These are phyloP conservation scores for Drosophila gunungcola DNA, from an alignment of 1,140 invertebrate species.

Conservation along the genomic window DNA sequence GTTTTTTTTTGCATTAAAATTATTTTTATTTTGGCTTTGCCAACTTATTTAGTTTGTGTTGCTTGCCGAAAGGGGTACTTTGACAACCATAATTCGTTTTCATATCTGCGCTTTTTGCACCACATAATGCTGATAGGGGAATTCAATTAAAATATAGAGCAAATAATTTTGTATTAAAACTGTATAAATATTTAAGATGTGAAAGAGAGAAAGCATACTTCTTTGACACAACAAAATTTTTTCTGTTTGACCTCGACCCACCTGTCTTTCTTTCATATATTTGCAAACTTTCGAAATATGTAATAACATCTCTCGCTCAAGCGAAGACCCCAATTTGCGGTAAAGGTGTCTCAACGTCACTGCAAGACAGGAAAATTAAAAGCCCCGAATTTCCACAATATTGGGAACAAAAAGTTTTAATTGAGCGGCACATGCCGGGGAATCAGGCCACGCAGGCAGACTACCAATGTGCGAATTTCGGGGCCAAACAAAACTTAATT, in stretches of 20 bases:
- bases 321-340: slow-evolving; percentile 30
- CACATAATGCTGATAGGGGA: not conserved
- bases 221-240: not conserved
- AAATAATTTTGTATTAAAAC: too few relatives aligned
- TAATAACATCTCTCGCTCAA: slow-evolving; percentile 23
- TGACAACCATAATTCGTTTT: not conserved
- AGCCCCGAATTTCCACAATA: slow-evolving; percentile 45
- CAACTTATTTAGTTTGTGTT: slow-evolving; percentile 11
- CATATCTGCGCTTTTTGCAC: slow-evolving; percentile 11
- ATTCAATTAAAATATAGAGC: not conserved
- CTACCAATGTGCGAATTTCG: slow-evolving; percentile 37
- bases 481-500: slow-evolving; percentile 74
- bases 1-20: slow-evolving; percentile 40
- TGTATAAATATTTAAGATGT: too few relatives aligned
- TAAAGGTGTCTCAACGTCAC: slow-evolving; percentile 11
- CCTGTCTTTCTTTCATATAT: not conserved
- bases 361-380: slow-evolving; percentile 71
- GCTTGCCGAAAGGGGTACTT: not conserved
- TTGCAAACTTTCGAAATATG: slow-evolving; percentile 16
- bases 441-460: slow-evolving; percentile 25
- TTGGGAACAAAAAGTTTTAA: slow-evolving; percentile 65
- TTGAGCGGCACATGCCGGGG: slow-evolving; percentile 54
- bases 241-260: not conserved
- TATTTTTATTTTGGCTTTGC: slow-evolving; percentile 20
- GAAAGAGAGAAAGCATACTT: too few relatives aligned